These are phyloP conservation scores for Dusona sp. DNA, from an alignment of 2,888 invertebrate species.

Conservation along the genomic window DNA sequence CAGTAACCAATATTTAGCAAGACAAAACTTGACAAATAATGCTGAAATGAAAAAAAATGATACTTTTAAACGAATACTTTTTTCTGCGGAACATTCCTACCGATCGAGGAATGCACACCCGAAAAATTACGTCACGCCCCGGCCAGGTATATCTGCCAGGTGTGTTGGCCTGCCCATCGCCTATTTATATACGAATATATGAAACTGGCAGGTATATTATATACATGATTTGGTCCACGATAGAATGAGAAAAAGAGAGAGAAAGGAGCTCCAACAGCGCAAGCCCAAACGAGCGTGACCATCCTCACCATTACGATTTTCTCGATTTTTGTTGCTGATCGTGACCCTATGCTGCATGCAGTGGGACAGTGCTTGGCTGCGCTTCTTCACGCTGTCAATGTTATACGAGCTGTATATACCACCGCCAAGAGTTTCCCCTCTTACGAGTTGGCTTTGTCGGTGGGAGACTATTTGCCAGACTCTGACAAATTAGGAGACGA, in stretches of 20 bases:
- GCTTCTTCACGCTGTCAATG: conserved; percentile 43
- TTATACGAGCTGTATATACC: conserved; percentile 20
- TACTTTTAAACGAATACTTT: neutral
- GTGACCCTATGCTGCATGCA: conserved; percentile 45
- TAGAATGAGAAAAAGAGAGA: conserved; percentile 17
- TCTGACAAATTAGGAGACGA: conserved; percentile 78
- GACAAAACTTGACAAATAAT: neutral
- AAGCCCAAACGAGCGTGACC: conserved; percentile 70
- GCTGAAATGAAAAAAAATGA: neutral
- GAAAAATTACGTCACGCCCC: conserved; percentile 79
- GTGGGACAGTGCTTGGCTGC: conserved; percentile 34
- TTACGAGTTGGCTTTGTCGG: conserved; percentile 75
- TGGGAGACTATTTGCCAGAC: conserved; percentile 72
- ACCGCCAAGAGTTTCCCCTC: conserved; percentile 52
- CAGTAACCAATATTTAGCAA: neutral
- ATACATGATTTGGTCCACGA: conserved; percentile 25
- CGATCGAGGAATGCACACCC: conserved; percentile 44
- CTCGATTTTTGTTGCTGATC: conserved; percentile 57
- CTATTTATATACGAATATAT: conserved; percentile 7
- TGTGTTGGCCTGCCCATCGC: conserved; percentile 55
- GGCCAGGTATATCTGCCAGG: conserved; percentile 72
- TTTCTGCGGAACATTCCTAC: neutral
- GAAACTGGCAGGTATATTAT: conserved; percentile 54
- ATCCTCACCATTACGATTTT: conserved; percentile 70
- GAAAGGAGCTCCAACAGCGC: conserved; percentile 42